Percentiles rank a stretch among this genome's conserved stretches.
Conservation (phyloP, 2,888 invertebrate genomes). For the Norana najaformis region DNA sequence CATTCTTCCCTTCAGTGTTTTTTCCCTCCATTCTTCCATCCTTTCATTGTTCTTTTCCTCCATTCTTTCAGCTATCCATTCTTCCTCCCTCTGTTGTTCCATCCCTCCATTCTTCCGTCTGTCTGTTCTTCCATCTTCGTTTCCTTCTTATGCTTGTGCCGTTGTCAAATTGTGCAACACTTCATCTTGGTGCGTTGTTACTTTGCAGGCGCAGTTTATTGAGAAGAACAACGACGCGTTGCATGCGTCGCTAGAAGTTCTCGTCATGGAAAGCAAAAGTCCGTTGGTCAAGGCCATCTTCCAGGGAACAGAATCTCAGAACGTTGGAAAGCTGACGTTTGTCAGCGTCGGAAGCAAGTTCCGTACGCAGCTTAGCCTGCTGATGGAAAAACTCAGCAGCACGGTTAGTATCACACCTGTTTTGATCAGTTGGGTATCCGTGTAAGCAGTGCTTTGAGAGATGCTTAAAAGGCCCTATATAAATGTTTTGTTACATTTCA, state of each 20-base stretch:
- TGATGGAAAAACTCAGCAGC: slow-evolving; percentile 89
- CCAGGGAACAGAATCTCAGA: slow-evolving; percentile 42
- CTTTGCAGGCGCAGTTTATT: slow-evolving; percentile 79
- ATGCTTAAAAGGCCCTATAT: no score
- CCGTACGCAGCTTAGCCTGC: slow-evolving; percentile 81
- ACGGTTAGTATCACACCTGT: slow-evolving; percentile 68
- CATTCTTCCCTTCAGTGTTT: not conserved
- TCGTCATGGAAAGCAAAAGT: slow-evolving; percentile 87
- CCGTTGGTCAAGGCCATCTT: slow-evolving; percentile 72
- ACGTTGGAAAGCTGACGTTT: slow-evolving; percentile 68
- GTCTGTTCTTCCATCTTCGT: not conserved
- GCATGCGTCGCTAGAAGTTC: slow-evolving; percentile 88
- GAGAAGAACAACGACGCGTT: slow-evolving; percentile 98
- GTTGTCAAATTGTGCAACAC: not conserved
- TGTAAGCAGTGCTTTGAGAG: no score
- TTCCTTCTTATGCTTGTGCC: not conserved
- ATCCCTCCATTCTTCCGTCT: not conserved
- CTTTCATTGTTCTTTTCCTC: not conserved
- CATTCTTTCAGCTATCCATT: not conserved
- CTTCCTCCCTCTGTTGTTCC: no score
- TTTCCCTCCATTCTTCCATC: not conserved
- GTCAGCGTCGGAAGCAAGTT: slow-evolving; percentile 96
- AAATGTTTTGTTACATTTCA: no score
- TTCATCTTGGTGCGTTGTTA: not conserved
- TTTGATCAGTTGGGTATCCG: not conserved